Conservation (phyloP, 2,797 vertebrate species). For the Cyprinella venusta region DNA sequence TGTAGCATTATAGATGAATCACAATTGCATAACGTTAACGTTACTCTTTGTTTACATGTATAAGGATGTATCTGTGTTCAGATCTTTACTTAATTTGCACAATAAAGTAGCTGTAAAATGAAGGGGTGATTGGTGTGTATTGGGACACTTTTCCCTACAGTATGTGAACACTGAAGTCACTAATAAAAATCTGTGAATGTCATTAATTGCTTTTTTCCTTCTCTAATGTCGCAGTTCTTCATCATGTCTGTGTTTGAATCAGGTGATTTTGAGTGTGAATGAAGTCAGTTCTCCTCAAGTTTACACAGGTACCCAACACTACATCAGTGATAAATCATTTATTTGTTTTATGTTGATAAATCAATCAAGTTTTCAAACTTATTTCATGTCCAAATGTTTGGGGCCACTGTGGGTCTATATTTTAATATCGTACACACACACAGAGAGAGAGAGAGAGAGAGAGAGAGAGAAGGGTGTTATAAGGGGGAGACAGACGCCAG, state of each 20-base stretch:
- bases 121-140: too few relatives aligned
- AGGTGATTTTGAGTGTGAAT: background rate
- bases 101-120: background rate
- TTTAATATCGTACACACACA: background rate
- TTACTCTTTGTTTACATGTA: background rate
- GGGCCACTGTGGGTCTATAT: background rate
- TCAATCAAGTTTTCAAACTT: background rate
- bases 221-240: background rate
- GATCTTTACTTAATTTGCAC: background rate
- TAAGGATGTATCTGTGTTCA: background rate
- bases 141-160: too few relatives aligned
- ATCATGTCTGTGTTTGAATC: background rate
- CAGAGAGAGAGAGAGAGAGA: too few relatives aligned
- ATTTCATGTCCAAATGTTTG: background rate
- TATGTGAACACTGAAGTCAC: too few relatives aligned
- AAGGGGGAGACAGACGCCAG: constrained; percentile 74
- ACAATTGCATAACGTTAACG: background rate
- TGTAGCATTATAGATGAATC: background rate
- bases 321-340: background rate
- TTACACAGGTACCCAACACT: too few relatives aligned
- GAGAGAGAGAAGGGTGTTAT: constrained; percentile 3
- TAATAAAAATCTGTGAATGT: background rate
- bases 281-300: background rate
- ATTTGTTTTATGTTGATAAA: too few relatives aligned
- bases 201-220: background rate